phyloP scores from a whole-genome alignment of 2,113 vertebrate genomes.

The Melospiza georgiana region DNA sequence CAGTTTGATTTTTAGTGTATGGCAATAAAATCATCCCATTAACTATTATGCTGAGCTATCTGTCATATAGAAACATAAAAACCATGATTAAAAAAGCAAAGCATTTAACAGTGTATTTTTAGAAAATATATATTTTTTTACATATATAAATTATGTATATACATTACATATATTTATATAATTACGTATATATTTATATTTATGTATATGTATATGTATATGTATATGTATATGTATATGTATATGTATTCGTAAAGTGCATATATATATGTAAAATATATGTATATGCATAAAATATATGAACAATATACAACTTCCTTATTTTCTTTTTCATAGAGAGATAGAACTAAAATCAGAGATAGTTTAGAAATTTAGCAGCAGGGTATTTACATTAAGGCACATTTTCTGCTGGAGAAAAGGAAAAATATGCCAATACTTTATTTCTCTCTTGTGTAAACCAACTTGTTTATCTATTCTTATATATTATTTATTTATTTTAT shows the following conservation, averaged over 20 bases:
- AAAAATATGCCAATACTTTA: not conserved
- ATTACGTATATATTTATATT: not conserved
- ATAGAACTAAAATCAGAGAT: not conserved
- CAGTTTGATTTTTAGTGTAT: not conserved
- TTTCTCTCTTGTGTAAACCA: not conserved
- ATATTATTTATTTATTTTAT: not conserved
- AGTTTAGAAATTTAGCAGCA: not conserved
- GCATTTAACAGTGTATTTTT: not conserved
- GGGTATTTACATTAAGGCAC: not conserved
- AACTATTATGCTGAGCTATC: not conserved
- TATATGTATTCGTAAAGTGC: not conserved
- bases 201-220: not conserved
- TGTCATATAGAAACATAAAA: not conserved
- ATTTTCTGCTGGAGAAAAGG: not conserved
- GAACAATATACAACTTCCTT: not conserved
- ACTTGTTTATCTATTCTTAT: not conserved
- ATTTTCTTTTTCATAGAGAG: not conserved
- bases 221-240: no score
- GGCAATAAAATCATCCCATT: not conserved
- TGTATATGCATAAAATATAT: not conserved
- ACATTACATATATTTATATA: no score
- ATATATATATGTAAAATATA: not conserved
- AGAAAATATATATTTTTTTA: not conserved
- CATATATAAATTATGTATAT: no score
- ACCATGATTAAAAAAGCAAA: not conserved